A percentile compares a stretch with the other conserved stretches of the same genome.
Conservation (phyloP, 2,113 vertebrate genomes). For the Forbesichthys papilliferus region DNA sequence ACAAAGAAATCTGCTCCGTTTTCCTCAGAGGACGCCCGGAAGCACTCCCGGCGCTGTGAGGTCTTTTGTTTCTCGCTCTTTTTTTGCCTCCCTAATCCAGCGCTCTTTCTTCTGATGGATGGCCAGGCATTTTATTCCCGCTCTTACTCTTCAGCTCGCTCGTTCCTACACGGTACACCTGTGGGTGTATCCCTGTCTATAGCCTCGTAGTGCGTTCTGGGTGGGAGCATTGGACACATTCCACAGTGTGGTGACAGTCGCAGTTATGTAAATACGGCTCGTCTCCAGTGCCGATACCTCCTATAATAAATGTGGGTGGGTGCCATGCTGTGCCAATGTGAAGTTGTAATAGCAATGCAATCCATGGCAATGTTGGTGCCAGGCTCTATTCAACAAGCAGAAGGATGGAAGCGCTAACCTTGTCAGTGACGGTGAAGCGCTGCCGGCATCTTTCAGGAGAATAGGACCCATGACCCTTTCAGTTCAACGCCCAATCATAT, state of each 20-base stretch:
- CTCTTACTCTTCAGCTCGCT: conserved; percentile 44
- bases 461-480: too few relatives aligned
- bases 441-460: too few relatives aligned
- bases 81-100: conserved; percentile 57
- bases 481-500: too few relatives aligned
- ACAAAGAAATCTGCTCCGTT: conserved; percentile 62
- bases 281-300: conserved; percentile 7
- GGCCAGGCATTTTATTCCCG: conserved; percentile 56
- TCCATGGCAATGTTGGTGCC: too few relatives aligned
- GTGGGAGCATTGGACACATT: conserved; percentile 31
- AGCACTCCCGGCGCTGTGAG: conserved; percentile 42
- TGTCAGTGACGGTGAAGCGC: too few relatives aligned
- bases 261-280: conserved; percentile 28
- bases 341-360: too few relatives aligned
- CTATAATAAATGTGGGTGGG: not conserved
- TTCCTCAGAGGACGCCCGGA: conserved; percentile 65
- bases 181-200: conserved; percentile 24
- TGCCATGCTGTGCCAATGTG: too few relatives aligned
- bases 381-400: too few relatives aligned
- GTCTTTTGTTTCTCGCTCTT: conserved; percentile 3
- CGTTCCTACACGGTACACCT: conserved; percentile 21
- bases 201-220: conserved; percentile 25
- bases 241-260: conserved; percentile 7
- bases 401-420: too few relatives aligned
- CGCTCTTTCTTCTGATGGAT: conserved; percentile 44